A percentile compares a stretch with the other conserved stretches of the same genome.
Conservation (phyloP, 1,140 invertebrate genomes). For the Dreissena rostriformis region DNA sequence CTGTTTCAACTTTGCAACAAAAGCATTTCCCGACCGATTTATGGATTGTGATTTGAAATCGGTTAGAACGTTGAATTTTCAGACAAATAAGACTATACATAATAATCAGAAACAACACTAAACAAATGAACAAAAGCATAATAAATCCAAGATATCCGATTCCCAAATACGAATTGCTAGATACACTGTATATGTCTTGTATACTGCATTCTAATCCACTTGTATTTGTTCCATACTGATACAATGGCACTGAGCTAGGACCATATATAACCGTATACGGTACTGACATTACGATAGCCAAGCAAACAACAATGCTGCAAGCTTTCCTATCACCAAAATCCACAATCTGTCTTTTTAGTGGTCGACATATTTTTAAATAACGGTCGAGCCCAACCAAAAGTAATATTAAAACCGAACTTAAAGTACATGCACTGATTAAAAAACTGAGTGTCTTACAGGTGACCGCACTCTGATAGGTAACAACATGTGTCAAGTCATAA, state of each 20-base stretch:
- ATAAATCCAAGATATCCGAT: background rate
- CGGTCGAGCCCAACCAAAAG: slow-evolving; percentile 67
- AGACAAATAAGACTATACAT: background rate
- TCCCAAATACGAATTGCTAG: background rate
- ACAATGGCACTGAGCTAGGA: background rate
- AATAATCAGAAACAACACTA: background rate
- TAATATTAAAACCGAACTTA: slow-evolving; percentile 63
- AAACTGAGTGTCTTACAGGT: slow-evolving; percentile 60
- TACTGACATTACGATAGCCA: slow-evolving; percentile 25
- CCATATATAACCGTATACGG: slow-evolving; percentile 54
- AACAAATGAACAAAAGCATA: background rate
- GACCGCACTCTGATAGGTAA: too few relatives aligned
- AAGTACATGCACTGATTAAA: slow-evolving; percentile 59
- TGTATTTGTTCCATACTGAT: background rate
- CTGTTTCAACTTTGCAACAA: background rate
- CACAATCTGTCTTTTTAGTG: slow-evolving; percentile 62
- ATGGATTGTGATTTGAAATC: background rate
- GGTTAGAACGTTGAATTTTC: background rate
- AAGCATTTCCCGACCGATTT: background rate
- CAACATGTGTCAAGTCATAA: slow-evolving; percentile 54
- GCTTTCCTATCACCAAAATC: slow-evolving; percentile 52
- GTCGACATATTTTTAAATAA: slow-evolving; percentile 65
- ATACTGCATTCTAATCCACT: slow-evolving; percentile 48
- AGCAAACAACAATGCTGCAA: slow-evolving; percentile 31
- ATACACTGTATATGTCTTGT: slow-evolving; percentile 1